Evolutionary conservation across 2,113 vertebrate species (phyloP).

Genomic region (Opisthocomus hoazin): DNA sequence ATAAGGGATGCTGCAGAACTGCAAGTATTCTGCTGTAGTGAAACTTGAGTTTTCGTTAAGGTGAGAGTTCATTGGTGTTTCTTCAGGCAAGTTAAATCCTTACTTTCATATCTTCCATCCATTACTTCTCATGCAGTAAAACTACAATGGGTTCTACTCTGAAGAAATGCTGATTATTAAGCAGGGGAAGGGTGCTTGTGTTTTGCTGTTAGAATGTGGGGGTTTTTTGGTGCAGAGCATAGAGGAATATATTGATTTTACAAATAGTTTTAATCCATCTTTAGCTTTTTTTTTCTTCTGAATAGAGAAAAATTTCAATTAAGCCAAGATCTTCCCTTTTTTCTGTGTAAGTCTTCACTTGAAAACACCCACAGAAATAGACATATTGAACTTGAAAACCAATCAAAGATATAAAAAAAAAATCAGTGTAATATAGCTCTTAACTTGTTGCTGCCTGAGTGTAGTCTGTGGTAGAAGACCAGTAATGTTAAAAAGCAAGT

Average conservation of each 20-base stretch:
- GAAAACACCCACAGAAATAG: background rate
- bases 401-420: background rate
- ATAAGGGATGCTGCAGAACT: background rate
- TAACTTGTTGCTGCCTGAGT: background rate
- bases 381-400: background rate
- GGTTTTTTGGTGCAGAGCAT: background rate
- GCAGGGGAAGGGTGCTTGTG: background rate
- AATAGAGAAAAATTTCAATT: background rate
- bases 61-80: background rate
- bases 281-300: background rate
- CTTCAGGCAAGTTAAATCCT: background rate
- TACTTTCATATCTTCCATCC: background rate
- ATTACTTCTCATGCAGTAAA: background rate
- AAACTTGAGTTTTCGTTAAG: background rate
- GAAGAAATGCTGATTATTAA: background rate
- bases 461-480: background rate
- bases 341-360: background rate
- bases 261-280: background rate
- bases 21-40: background rate
- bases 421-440: background rate
- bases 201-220: background rate
- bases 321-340: background rate
- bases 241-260: background rate
- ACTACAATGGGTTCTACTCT: background rate
- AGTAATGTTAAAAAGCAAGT: background rate